Conservation (phyloP, 2,113 vertebrate species). For the Tragelaphus strepsiceros region DNA sequence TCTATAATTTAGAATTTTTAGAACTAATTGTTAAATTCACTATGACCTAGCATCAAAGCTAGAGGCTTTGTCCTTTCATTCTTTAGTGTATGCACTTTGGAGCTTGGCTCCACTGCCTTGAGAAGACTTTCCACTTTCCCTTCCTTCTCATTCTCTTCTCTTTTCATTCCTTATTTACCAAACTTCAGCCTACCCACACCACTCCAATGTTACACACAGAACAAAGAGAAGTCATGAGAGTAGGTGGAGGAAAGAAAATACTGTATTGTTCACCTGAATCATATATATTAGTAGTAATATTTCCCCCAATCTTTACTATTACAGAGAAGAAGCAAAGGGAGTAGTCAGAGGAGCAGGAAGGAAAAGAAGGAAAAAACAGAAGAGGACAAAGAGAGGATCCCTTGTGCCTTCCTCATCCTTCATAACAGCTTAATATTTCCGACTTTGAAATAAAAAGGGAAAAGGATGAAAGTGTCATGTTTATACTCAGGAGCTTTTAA, state of each 20-base stretch:
- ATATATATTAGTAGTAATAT: background rate
- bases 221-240: background rate
- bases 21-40: background rate
- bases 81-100: background rate
- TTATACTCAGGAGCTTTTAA: slow-evolving; percentile 42
- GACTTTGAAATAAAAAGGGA: slow-evolving; percentile 3
- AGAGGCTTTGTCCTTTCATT: background rate
- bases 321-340: background rate
- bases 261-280: background rate
- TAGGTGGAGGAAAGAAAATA: background rate
- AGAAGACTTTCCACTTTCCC: too few species aligned
- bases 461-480: slow-evolving; percentile 57
- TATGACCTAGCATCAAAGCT: background rate
- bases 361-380: background rate
- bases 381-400: background rate
- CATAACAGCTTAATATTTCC: background rate
- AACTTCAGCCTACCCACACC: background rate
- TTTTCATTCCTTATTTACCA: background rate
- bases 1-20: background rate
- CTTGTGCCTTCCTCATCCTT: background rate
- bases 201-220: background rate
- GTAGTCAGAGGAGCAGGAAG: background rate
- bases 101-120: background rate
- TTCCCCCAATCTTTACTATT: background rate
- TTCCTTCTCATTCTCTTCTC: background rate